Percentiles rank a stretch among this genome's conserved stretches.
Conservation (phyloP, 2,797 vertebrate species). For the Sebastes vulpes region DNA sequence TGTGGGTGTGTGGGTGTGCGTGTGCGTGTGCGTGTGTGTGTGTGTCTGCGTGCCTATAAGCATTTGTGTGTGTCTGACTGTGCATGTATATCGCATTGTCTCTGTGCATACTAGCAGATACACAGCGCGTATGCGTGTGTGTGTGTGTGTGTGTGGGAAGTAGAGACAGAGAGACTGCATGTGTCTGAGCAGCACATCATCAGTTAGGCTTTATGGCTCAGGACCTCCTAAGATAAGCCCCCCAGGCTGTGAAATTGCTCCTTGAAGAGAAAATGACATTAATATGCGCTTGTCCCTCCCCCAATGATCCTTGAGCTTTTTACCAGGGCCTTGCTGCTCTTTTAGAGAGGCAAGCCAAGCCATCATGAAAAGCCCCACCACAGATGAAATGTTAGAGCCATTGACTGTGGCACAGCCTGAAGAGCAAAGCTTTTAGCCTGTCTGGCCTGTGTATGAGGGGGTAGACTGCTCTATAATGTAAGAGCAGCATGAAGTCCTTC, state of each 20-base stretch:
- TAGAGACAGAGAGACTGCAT: slow-evolving; percentile 39
- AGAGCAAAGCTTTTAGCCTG: slow-evolving; percentile 80
- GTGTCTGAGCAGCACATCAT: slow-evolving; percentile 66
- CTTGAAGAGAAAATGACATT: slow-evolving; percentile 84
- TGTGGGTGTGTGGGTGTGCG: not conserved
- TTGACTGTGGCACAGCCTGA: slow-evolving; percentile 71
- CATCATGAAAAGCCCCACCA: slow-evolving; percentile 66
- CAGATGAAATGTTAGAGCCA: slow-evolving; percentile 72
- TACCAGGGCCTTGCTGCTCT: slow-evolving; percentile 71
- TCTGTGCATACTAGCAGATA: slow-evolving; percentile 39
- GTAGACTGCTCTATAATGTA: slow-evolving; percentile 53
- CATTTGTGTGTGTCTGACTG: slow-evolving; percentile 17
- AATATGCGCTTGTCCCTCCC: slow-evolving; percentile 77
- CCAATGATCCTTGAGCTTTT: slow-evolving; percentile 72
- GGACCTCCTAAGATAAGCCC: slow-evolving; percentile 80
- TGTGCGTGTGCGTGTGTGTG: not conserved
- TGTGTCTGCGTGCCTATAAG: not conserved
- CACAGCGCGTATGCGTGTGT: not conserved
- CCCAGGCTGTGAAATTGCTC: slow-evolving; percentile 84
- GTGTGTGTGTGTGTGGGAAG: not conserved
- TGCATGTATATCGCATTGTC: slow-evolving; percentile 43
- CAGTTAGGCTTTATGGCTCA: slow-evolving; percentile 76
- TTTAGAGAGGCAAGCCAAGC: slow-evolving; percentile 72
- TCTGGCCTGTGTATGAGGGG: slow-evolving; percentile 61
- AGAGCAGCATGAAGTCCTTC: slow-evolving; percentile 71